Base-by-base conservation (phyloP, 2,888 invertebrate species). In the Macrophya alboannulata region DNA sequence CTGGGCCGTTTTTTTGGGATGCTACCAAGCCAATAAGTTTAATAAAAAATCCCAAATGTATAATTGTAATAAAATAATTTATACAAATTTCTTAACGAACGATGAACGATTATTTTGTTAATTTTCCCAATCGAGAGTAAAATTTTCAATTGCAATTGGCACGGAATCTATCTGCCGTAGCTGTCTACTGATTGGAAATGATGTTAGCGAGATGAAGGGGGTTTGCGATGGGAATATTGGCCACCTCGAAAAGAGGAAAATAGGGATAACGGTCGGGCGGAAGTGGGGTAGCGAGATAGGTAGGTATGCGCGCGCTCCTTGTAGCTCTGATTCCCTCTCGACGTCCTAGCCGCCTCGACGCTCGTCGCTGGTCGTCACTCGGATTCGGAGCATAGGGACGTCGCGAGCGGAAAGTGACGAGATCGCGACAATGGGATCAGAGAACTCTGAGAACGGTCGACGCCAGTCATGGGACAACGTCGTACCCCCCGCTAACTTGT, bases 301-400 rank as follows among this genome's bases (percentile, higher is more conserved):
- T 4, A n/a, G 21, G 45, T 74, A 25, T 43, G 74, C 74, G 74
- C 45, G 74, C 45, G 17, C 74, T 12, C 40, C n/a, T 45, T 21
- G 12, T 4, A 74, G 74, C 74, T 74, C 45, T 74, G 21, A 17
- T 55, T 37, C 77, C 15, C 55, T 55, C 37, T 55, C 55, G 51
- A 25, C 48, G 77, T 37, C 31, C 68, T 25, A 37, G 68, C 37
- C 85, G 84, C 86, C 87, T 76, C 31, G 84, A 91, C 89, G 88
- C 89, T 89, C 89, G 90, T 90, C 90, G 90, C 88, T 51, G 25
- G 31, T 37, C 77, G 89, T 89, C 86, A 87, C 86, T 87, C 88
- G 87, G 87, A 87, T 88, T 87, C 87, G 88, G 83, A 87, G 87
- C 88, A 89, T 88, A 89, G 87, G 84, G 83, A 81, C 81, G 81